A percentile compares a stretch with the other conserved stretches of the same genome.
These are phyloP conservation scores for Eilema griseolum DNA, from an alignment of 2,888 invertebrate species.

Conservation along the genomic window DNA sequence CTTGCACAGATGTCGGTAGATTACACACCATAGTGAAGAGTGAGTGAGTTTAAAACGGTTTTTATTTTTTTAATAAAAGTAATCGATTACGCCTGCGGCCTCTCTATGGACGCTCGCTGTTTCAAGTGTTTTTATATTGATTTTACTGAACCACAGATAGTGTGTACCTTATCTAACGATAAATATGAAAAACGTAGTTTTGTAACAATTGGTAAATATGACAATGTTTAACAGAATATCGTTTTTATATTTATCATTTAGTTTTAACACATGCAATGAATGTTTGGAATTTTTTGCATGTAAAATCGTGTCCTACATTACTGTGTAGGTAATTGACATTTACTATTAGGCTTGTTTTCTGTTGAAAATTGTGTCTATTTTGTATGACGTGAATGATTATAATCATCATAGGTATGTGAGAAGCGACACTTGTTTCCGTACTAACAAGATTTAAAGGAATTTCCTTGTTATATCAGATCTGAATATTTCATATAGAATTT, in stretches of 20 bases:
- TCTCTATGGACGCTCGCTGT: constrained; percentile 33
- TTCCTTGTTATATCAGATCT: too few relatives aligned
- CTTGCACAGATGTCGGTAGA: background rate
- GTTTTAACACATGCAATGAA: background rate
- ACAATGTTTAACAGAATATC: background rate
- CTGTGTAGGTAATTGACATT: background rate
- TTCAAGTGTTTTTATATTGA: constrained; percentile 66
- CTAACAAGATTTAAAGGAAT: too few relatives aligned
- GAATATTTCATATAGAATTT: too few relatives aligned
- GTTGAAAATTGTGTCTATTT: too few relatives aligned
- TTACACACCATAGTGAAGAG: background rate
- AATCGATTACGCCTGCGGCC: constrained; percentile 18
- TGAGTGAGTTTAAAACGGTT: background rate
- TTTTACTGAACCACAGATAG: constrained; percentile 57
- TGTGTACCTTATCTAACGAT: constrained; percentile 41
- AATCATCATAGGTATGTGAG: too few relatives aligned
- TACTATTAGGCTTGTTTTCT: background rate
- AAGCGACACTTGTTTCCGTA: too few relatives aligned
- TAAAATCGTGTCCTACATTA: background rate
- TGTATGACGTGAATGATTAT: too few relatives aligned
- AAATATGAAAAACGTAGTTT: constrained; percentile 28
- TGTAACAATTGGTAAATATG: constrained; percentile 1
- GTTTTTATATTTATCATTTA: background rate
- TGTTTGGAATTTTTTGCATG: too few relatives aligned
- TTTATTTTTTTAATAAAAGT: background rate